Percentiles rank a stretch among this genome's conserved stretches.
Conservation (phyloP, 2,888 invertebrate species). For the Chironomus riparius region DNA sequence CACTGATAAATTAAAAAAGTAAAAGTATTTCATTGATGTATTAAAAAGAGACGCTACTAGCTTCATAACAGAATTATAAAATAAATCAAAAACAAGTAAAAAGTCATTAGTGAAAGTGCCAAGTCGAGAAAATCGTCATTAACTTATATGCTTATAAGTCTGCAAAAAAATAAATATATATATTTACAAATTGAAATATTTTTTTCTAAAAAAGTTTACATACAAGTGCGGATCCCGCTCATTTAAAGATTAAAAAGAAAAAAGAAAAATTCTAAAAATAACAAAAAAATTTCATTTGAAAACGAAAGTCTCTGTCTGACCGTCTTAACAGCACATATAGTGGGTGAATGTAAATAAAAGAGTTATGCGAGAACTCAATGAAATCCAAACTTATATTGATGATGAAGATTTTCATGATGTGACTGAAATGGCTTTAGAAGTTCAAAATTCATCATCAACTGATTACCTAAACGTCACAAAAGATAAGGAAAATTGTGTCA, state of each 20-base stretch:
- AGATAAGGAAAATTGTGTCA: neutral
- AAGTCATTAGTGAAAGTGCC: neutral
- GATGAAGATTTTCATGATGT: conserved; percentile 13
- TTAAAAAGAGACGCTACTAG: no score
- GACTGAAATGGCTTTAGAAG: neutral
- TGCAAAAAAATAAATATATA: neutral
- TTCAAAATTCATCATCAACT: neutral
- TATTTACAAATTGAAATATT: neutral
- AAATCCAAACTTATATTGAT: conserved; percentile 6
- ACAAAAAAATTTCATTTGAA: neutral
- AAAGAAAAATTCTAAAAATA: neutral
- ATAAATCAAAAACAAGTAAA: neutral
- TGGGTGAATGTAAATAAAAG: neutral
- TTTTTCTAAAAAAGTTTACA: neutral
- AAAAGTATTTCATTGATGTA: neutral
- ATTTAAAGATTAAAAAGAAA: neutral
- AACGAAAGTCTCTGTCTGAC: neutral
- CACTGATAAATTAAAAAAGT: neutral
- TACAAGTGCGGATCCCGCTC: neutral
- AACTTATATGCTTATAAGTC: neutral
- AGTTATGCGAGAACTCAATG: conserved; percentile 19
- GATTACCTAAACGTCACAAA: neutral
- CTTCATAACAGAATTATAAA: neutral
- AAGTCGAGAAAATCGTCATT: neutral
- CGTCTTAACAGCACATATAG: neutral